Evolutionary conservation across 1,140 invertebrate species (phyloP), one percentile per base, ranked within the genome.

Genomic region (Myzus persicae): DNA sequence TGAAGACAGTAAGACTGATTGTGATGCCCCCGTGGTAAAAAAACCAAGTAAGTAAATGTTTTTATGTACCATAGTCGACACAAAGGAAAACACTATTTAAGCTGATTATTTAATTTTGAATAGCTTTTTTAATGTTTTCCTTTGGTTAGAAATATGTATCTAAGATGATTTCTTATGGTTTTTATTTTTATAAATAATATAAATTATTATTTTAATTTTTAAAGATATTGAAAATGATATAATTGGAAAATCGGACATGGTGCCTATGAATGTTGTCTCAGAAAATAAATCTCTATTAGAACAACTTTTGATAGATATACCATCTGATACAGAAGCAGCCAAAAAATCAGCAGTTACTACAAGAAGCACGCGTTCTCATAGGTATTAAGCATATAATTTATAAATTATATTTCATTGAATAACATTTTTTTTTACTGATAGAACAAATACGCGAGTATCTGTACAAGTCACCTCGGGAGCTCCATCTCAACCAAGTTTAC

Each of bases 281-380:
- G 93, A 91, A 46, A 90, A 89, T 91, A 97, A 97, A 94, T 97
- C 96, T 82, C 95, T 97, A 67, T 95, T 97, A 18, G 97, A 98
- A 94, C 97, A 97, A 94, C 95, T 98, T 91, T 95, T 97, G 0
- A 98, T 98, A 94, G 97, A 98, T 94, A 98, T 98, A 94, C 97
- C 97, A 8, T 96, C 96, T 91, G 96, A 97, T 48, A 96, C 93
- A 48, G 88, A 76, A 42, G 81, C 93, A 51, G 94, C 94, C 44
- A 93, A 91, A 40, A 93, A 94, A 94, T 94, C 82, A 90, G 94
- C 46, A 93, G 94, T 94, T 93, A 94, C 93, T 85, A 94, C 93
- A 38, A 94, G 94, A 46, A 94, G 94, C 51, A 95, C 95, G 8
- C 94, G 95, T 48, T 95, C 95, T 90, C 94, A 94, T 84, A 93